Conservation (phyloP, 2,113 vertebrate genomes). For the Pomatostomus ruficeps region DNA sequence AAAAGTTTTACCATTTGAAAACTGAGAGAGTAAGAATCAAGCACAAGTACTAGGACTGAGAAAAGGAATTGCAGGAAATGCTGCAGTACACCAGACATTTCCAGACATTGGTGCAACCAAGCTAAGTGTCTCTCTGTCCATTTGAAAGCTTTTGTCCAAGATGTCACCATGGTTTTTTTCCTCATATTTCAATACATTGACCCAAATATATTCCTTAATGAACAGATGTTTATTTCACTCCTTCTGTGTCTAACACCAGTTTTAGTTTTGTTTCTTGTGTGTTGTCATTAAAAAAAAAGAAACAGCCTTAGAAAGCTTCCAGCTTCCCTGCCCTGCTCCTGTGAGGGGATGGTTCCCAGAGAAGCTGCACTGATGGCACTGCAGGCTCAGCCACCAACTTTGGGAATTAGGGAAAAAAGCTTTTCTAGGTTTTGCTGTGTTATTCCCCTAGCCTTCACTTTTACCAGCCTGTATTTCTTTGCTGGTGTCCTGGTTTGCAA, state of each 20-base stretch:
- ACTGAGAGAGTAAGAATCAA: neutral
- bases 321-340: neutral
- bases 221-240: neutral
- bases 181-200: neutral
- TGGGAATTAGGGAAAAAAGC: neutral
- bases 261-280: neutral
- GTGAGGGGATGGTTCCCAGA: neutral
- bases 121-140: neutral
- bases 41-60: neutral
- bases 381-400: fast-evolving
- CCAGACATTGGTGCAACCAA: neutral
- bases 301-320: neutral
- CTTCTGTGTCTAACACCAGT: neutral
- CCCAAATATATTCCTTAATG: neutral
- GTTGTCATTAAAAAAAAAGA: neutral
- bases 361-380: neutral
- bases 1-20: neutral
- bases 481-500: neutral
- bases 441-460: neutral
- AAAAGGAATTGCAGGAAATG: neutral
- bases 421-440: neutral
- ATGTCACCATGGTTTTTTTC: neutral
- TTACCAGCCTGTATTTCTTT: neutral
- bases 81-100: neutral
- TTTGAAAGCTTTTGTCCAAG: neutral